A percentile compares a stretch with the other conserved stretches of the same genome.
Conservation (phyloP, 2,797 vertebrate species). For the Gila robusta region DNA sequence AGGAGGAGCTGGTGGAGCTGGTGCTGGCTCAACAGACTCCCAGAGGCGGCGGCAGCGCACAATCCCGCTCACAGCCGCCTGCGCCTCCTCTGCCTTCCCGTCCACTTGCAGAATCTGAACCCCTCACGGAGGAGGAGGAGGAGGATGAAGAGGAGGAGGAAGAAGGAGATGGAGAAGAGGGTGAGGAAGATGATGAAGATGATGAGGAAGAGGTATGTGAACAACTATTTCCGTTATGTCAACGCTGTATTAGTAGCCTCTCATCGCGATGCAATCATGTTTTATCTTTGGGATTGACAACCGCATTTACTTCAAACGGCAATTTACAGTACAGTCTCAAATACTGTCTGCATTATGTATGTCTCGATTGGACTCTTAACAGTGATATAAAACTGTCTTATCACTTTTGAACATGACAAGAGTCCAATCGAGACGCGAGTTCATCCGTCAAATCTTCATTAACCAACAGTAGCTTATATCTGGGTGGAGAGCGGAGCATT, state of each 20-base stretch:
- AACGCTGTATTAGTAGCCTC: not conserved
- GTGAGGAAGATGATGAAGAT: conserved; percentile 30
- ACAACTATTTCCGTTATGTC: not conserved
- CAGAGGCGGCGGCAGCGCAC: conserved; percentile 66
- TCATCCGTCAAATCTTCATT: not conserved
- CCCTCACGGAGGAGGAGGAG: conserved; percentile 75
- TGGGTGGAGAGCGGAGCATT: not conserved
- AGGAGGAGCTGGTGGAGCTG: conserved; percentile 88
- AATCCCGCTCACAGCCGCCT: conserved; percentile 37
- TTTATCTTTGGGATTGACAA: not conserved
- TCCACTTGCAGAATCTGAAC: conserved; percentile 52
- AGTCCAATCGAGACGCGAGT: not conserved
- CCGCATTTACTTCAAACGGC: not conserved
- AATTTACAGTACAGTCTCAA: not conserved
- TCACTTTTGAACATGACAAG: not conserved
- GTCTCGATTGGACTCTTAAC: not conserved
- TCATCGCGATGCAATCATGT: not conserved
- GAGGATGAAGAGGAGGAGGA: conserved; percentile 53
- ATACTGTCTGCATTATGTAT: not conserved
- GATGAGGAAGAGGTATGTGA: conserved; percentile 21
- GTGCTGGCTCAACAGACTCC: conserved; percentile 82
- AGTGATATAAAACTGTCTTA: not conserved
- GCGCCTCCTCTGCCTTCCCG: conserved; percentile 57
- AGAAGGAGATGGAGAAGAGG: conserved; percentile 13
- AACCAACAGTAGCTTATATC: no score